phyloP scores from a whole-genome alignment of 2,888 invertebrate species.

The Autographa pulchrina region DNA sequence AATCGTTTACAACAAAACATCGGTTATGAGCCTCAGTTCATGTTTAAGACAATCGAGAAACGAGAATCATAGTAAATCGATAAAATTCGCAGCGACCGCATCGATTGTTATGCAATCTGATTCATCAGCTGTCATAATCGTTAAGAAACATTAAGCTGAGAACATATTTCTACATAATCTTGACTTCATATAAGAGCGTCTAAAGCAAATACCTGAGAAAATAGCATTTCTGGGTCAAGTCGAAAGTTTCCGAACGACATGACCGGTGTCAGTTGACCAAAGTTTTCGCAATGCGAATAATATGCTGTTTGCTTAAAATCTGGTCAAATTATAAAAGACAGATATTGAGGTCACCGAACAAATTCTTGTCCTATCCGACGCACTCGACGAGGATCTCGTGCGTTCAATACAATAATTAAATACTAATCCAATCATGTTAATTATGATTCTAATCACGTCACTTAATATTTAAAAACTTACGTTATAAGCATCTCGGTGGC shows the following conservation, averaged over 20 bases:
- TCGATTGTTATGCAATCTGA: conserved; percentile 23
- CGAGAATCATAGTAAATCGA: not conserved
- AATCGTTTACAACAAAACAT: conserved; percentile 15
- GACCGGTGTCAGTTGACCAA: conserved; percentile 17
- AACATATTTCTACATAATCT: conserved; percentile 20
- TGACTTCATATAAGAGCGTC: conserved; percentile 20
- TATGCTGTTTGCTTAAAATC: conserved; percentile 26
- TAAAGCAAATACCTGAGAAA: conserved; percentile 45
- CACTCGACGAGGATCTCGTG: not conserved
- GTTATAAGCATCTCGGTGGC: conserved; percentile 84
- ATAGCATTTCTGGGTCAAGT: conserved; percentile 55
- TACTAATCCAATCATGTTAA: conserved; percentile 55
- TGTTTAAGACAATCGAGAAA: not conserved
- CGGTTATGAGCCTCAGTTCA: conserved; percentile 2
- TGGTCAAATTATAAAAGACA: conserved; percentile 25
- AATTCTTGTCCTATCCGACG: not conserved
- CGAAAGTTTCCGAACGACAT: conserved; percentile 39
- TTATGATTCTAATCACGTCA: conserved; percentile 65
- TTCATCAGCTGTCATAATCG: conserved; percentile 7
- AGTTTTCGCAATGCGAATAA: conserved; percentile 54
- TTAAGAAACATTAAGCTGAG: not conserved
- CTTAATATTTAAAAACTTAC: conserved; percentile 74
- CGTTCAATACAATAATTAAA: conserved; percentile 20
- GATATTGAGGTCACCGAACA: conserved; percentile 34
- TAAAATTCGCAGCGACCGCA: not conserved